Conservation (phyloP, 2,113 vertebrate genomes). For the Notarius quadriscutis region DNA sequence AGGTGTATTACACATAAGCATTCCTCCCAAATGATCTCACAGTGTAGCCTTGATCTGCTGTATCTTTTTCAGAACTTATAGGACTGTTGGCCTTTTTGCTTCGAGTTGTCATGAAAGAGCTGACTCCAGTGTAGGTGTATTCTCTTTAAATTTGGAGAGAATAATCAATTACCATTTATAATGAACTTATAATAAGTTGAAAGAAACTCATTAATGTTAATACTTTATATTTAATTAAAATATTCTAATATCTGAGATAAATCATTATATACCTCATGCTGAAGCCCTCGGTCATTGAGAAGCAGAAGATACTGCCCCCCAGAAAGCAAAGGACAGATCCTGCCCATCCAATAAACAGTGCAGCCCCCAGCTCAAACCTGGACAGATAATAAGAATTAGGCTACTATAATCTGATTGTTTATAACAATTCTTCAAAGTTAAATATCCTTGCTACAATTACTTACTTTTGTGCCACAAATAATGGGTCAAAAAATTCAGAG, state of each 20-base stretch:
- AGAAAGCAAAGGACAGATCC: conserved; percentile 75
- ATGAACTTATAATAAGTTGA: neutral
- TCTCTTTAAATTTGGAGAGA: conserved; percentile 53
- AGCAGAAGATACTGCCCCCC: conserved; percentile 74
- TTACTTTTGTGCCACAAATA: conserved; percentile 94
- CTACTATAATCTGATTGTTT: neutral
- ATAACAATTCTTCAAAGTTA: neutral
- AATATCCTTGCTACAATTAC: conserved; percentile 50
- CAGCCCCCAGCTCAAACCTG: conserved; percentile 79
- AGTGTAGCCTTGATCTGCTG: conserved; percentile 35
- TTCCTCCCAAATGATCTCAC: conserved; percentile 70
- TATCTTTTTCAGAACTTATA: conserved; percentile 56
- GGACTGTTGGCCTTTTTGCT: conserved; percentile 70
- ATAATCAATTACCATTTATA: neutral
- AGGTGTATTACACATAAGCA: conserved; percentile 69
- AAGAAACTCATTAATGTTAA: neutral
- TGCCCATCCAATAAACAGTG: conserved; percentile 79
- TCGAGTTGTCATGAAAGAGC: conserved; percentile 72
- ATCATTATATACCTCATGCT: conserved; percentile 56
- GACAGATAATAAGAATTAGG: neutral
- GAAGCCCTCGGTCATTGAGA: conserved; percentile 69
- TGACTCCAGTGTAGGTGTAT: conserved; percentile 76
- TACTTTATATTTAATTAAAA: neutral
- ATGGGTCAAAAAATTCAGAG: conserved; percentile 93
- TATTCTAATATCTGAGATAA: neutral